Conservation (phyloP, 2,888 invertebrate genomes). For the Lasius fuliginosus region DNA sequence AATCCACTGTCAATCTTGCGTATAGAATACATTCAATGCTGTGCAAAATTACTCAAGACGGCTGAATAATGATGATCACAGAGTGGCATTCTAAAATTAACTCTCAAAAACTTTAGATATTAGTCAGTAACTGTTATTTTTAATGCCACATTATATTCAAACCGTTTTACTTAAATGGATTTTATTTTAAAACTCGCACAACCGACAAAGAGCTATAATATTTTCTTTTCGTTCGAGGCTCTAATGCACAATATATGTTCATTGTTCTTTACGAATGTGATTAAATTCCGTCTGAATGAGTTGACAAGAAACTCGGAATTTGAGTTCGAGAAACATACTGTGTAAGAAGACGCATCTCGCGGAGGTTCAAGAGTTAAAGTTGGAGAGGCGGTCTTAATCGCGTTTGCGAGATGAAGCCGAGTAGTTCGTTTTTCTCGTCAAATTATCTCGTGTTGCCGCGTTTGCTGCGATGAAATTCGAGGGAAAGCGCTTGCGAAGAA, state of each 20-base stretch:
- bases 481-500: background rate
- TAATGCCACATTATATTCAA: background rate
- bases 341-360: slow-evolving; percentile 25
- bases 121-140: background rate
- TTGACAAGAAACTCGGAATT: slow-evolving; percentile 49
- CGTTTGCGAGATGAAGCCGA: slow-evolving; percentile 36
- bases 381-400: slow-evolving; percentile 32
- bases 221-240: background rate
- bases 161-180: background rate
- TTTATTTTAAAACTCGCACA: background rate
- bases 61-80: background rate
- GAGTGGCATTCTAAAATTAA: background rate
- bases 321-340: slow-evolving; percentile 6
- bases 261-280: slow-evolving; percentile 28
- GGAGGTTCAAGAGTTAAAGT: slow-evolving; percentile 26
- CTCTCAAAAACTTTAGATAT: background rate
- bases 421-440: slow-evolving; percentile 7
- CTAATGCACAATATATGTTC: slow-evolving; percentile 17
- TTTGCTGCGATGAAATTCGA: slow-evolving; percentile 10
- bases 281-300: slow-evolving; percentile 43
- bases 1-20: background rate
- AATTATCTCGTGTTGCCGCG: background rate
- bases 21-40: background rate
- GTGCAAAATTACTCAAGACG: background rate
- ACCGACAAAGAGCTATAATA: background rate